Base-by-base conservation (phyloP, 1,140 invertebrate genomes). In the Eupeodes corollae region DNA sequence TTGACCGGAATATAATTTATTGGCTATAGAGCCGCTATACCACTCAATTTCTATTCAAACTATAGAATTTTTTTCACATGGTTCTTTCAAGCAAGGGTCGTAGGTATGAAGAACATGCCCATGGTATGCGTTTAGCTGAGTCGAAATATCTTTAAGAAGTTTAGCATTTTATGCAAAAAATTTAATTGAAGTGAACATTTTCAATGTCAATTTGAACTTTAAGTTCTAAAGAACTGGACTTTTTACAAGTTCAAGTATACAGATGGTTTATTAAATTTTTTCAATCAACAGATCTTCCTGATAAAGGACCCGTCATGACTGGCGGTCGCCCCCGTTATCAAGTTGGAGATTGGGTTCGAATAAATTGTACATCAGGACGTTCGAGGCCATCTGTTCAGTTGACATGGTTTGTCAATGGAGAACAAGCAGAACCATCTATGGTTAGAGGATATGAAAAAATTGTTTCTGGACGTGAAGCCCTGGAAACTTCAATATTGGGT, bases 351-450 rank as follows among this genome's bases (percentile, higher is more conserved):
- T 70, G 70, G 47, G 79, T 84, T 5, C 66, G 74, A 39, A 75
- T 84, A 54, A 84, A 82, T 61, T 86, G 83, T 63, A 82, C 79
- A 13, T 82, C 80, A 12, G 73, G 73, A 2, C 72, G 75, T 49
- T 84, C 82, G 26, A 79, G 79, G 54, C 84, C 83, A 35, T 76
- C 82, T 10, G 79, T 82, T n/a, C 73, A 73, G 35, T 71, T 86
- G 26, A 73, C 71, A 15, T 87, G 84, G 84, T 83, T 77, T 63
- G 79, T 87, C 55, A 86, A 87, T 58, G 79, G 79, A 18, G 77
- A 82, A 43, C 73, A 74, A 48, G 83, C 75, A 13, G 76, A 80
- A 26, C 56, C 68, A 37, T 56, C 69, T 32, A 68, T 73, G 37
- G 51, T 81, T 16, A 63, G 69, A n/a, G 61, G 56, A 31, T 77